These are phyloP conservation scores for Oopsacas minuta DNA, from an alignment of 37 sponge, comb jelly and placozoan species.

Conservation along the genomic window DNA sequence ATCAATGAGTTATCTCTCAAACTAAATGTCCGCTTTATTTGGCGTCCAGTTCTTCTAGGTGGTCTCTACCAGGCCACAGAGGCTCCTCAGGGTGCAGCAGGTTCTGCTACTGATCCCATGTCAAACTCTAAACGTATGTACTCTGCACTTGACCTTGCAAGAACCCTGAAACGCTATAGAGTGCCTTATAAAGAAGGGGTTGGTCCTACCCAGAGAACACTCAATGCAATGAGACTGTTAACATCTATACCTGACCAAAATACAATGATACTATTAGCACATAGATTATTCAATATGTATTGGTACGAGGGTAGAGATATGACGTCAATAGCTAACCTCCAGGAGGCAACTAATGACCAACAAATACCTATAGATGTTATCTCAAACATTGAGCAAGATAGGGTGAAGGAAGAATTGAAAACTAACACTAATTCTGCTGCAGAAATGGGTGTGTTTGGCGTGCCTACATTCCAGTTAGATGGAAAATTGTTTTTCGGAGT, in stretches of 20 bases:
- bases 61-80: conserved; percentile 59
- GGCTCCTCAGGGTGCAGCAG: conserved; percentile 68
- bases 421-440: conserved; percentile 64
- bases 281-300: conserved; percentile 56
- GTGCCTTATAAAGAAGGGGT: conserved; percentile 23
- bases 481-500: conserved; percentile 63
- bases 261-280: conserved; percentile 27
- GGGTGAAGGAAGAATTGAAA: conserved; percentile 33
- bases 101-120: conserved; percentile 76
- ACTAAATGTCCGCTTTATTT: conserved; percentile 32
- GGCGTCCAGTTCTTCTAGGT: conserved; percentile 80
- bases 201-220: conserved; percentile 43
- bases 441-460: conserved; percentile 73
- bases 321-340: conserved; percentile 16
- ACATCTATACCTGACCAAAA: conserved; percentile 34
- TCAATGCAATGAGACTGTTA: conserved; percentile 70
- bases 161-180: conserved; percentile 25
- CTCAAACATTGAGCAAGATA: not conserved
- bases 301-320: conserved; percentile 56
- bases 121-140: conserved; percentile 39
- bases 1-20: conserved; percentile 37
- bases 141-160: conserved; percentile 35
- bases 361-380: conserved; percentile 26
- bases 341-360: conserved; percentile 26
- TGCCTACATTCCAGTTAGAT: conserved; percentile 70